Percentiles rank a stretch among this genome's conserved stretches.
Conservation (phyloP, 2,113 vertebrate genomes). For the Hystrix cristata region DNA sequence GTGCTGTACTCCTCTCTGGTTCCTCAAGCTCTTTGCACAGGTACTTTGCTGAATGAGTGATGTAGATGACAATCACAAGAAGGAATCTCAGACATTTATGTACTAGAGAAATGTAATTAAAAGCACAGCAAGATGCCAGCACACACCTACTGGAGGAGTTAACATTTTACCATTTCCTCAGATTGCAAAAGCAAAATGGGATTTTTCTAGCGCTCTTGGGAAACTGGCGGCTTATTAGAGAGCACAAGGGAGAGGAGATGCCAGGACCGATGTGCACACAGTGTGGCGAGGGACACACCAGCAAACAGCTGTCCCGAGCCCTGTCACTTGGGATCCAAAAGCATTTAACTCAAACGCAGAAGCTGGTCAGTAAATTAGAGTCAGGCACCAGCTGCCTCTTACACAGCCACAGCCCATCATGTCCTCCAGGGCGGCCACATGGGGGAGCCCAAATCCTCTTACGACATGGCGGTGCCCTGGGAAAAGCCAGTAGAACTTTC, state of each 20-base stretch:
- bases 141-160: not conserved
- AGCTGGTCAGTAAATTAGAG: rapidly evolving
- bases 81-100: not conserved
- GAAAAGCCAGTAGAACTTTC: not conserved
- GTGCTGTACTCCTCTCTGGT: not conserved
- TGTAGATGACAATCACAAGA: too few species aligned
- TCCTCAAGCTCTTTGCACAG: not conserved
- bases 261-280: rapidly evolving
- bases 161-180: not conserved
- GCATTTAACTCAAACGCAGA: not conserved
- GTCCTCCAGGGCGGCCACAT: not conserved
- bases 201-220: not conserved
- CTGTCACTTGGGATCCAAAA: too few species aligned
- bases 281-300: rapidly evolving
- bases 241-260: not conserved
- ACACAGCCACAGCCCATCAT: rapidly evolving
- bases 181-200: not conserved
- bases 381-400: too few species aligned
- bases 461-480: not conserved
- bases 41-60: too few species aligned
- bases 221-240: not conserved
- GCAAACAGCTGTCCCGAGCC: rapidly evolving
- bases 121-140: too few species aligned
- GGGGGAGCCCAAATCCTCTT: not conserved
- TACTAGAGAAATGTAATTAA: too few species aligned